These are phyloP conservation scores for Allophyes oxyacanthae DNA, from an alignment of 2,888 invertebrate genomes.

Conservation along the genomic window DNA sequence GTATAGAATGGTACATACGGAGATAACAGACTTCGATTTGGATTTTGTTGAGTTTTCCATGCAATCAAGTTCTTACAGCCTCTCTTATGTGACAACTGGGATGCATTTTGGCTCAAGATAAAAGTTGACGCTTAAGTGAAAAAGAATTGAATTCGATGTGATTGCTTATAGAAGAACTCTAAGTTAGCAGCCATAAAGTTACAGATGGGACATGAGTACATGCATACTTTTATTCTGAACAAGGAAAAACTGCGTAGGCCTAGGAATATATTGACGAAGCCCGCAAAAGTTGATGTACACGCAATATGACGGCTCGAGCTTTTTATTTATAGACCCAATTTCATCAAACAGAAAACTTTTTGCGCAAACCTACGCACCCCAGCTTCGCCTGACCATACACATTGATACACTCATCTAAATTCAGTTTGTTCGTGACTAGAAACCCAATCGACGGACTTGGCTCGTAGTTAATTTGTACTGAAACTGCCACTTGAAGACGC, in stretches of 20 bases:
- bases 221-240: slow-evolving; percentile 29
- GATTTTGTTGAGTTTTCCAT: slow-evolving; percentile 43
- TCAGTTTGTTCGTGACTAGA: slow-evolving; percentile 80
- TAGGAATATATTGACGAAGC: slow-evolving; percentile 43
- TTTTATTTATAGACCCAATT: slow-evolving; percentile 66
- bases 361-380: slow-evolving; percentile 59
- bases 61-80: slow-evolving; percentile 44
- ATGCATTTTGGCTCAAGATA: slow-evolving; percentile 24
- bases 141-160: slow-evolving; percentile 5
- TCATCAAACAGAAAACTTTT: slow-evolving; percentile 70
- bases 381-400: slow-evolving; percentile 68
- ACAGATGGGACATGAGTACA: slow-evolving; percentile 33
- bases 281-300: slow-evolving; percentile 48
- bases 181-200: slow-evolving; percentile 13
- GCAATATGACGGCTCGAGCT: slow-evolving; percentile 52
- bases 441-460: slow-evolving; percentile 69
- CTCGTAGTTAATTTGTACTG: slow-evolving; percentile 77
- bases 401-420: slow-evolving; percentile 84
- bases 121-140: slow-evolving; percentile 2
- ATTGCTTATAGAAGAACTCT: not conserved
- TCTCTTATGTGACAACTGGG: slow-evolving; percentile 23
- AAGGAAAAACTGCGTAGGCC: slow-evolving; percentile 28
- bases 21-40: slow-evolving; percentile 53
- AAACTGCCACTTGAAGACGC: slow-evolving; percentile 75
- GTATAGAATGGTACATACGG: slow-evolving; percentile 45